Evolutionary conservation across 2,888 invertebrate species (phyloP), one percentile per base, ranked within the genome.

Genomic region (Cataglyphis livida): DNA sequence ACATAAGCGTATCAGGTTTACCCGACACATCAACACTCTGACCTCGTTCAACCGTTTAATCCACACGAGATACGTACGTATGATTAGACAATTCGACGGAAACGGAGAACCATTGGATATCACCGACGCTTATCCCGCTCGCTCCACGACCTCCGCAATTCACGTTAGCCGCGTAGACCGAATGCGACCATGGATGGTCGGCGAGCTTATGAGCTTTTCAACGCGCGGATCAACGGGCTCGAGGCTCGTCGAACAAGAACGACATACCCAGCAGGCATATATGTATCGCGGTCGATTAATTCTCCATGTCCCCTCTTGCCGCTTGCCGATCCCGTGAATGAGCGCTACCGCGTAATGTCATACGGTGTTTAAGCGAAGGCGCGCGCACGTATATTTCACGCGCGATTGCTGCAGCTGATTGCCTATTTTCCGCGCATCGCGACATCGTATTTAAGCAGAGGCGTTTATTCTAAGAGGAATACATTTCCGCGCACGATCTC

Each of bases 71-170:
- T 89, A 88, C 88, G 62, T 84, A 85, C 85, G 81, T 90, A 85
- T 87, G 89, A 89, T 89, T 89, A 89, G 89, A 90, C 89, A 86
- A 87, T 88, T 87, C 84, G 82, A 75, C 90, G 83, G 88, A 88
- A 90, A 73, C 88, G 83, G 83, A 85, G 85, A 85, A 86, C 86
- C 85, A 87, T 90, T 89, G 84, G 70, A 68, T 81, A 62, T 54
- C 70, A 21, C 59, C 66, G 28, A 38, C 35, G 83, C 38, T 59
- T 44, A 68, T 68, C 68, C 84, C 84, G 35, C 68, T 70, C 57
- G 61, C 48, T 76, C 44, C 59, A 59, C 66, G 73, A 62, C 51
- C 68, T 74, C 64, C 85, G 65, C 61, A 71, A 44, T 83, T 62
- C 78, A 66, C 76, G 35, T 61, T 62, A 15, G 10, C 21, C 32